Base-by-base conservation (phyloP, 2,888 invertebrate species). In the Catocala fraxini region DNA sequence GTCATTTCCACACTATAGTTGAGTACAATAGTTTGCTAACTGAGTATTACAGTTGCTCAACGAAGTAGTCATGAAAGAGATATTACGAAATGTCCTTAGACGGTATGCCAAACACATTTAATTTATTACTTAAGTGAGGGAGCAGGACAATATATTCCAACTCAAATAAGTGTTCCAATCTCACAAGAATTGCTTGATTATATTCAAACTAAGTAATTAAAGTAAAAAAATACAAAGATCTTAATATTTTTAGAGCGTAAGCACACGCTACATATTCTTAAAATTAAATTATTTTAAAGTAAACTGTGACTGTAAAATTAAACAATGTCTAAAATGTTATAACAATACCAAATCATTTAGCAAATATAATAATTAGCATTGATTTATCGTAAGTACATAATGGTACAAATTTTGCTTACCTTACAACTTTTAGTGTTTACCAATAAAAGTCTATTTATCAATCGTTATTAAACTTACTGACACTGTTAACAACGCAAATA, bases 311-410 rank as follows among this genome's bases (percentile, higher is more conserved):
- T 45, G 5, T 45, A 45, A 12, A n/a, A 45, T 12, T 45, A 45
- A 12, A 6, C 12, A 13, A 45, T 39, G 35, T 12, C 45, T 45
- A 13, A 45, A 13, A 6, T 13, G 6, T 12, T 12, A 13, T 42
- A 42, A 42, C 10, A 42, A 42, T 42, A 42, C 10, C 42, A 42
- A 42, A 11, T 42, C n/a, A n/a, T 42, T 42, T 42, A 7, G 10
- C 42, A 42, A 42, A 11, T 42, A 42, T 39, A 6, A 35, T 35
- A 39, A 39, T 39, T 39, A 39, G 35, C 35, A 39, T 39, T 39
- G 35, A 39, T 39, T 39, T 39, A 39, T 9, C 52, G 55, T 66
- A 70, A 70, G 70, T 70, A 70, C 70, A 62, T 52, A 39, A 25
- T 65, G 51, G 25, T 42, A 42, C 35, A 39, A 6, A 42, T 42